Percentiles rank a stretch among this genome's conserved stretches.
phyloP scores from a whole-genome alignment of 2,113 vertebrate genomes.

The Platichthys flesus region DNA sequence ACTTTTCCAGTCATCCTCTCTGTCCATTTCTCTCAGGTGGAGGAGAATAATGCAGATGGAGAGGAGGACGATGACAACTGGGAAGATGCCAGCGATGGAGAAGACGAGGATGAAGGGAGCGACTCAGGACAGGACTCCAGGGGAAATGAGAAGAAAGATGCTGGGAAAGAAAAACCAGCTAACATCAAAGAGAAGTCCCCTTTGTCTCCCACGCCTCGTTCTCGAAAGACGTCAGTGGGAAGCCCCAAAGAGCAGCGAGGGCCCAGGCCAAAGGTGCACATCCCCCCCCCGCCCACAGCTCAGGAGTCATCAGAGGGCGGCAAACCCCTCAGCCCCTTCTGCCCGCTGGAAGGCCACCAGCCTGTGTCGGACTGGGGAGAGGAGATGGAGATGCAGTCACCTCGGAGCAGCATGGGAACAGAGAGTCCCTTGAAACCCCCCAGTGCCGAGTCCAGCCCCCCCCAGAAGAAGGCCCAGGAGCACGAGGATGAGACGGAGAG shows the following conservation, averaged over 20 bases:
- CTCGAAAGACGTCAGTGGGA: slow-evolving; percentile 24
- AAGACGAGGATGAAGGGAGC: slow-evolving; percentile 30
- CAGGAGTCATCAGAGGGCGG: slow-evolving; percentile 68
- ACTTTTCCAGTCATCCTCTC: not conserved
- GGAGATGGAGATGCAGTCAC: slow-evolving; percentile 90
- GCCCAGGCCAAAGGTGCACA: slow-evolving; percentile 74
- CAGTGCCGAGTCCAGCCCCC: slow-evolving; percentile 61
- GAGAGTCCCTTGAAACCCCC: slow-evolving; percentile 76
- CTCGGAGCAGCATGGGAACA: slow-evolving; percentile 75
- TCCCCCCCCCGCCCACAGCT: slow-evolving; percentile 50
- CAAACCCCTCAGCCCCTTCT: slow-evolving; percentile 85
- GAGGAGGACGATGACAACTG: slow-evolving; percentile 72
- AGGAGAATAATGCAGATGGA: slow-evolving; percentile 39
- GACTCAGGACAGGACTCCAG: slow-evolving; percentile 58
- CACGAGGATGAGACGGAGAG: not conserved
- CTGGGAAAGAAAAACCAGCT: slow-evolving; percentile 55
- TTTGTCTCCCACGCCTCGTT: not conserved
- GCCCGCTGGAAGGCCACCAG: slow-evolving; percentile 77
- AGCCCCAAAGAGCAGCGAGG: slow-evolving; percentile 78
- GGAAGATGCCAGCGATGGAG: slow-evolving; percentile 68
- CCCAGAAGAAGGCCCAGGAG: slow-evolving; percentile 53
- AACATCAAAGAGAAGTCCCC: slow-evolving; percentile 37
- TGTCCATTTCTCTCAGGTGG: slow-evolving; percentile 34
- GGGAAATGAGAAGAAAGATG: slow-evolving; percentile 59
- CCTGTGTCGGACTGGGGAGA: slow-evolving; percentile 91